Base-by-base conservation (phyloP, 1,140 invertebrate genomes). In the Caenorhabditis latens region DNA sequence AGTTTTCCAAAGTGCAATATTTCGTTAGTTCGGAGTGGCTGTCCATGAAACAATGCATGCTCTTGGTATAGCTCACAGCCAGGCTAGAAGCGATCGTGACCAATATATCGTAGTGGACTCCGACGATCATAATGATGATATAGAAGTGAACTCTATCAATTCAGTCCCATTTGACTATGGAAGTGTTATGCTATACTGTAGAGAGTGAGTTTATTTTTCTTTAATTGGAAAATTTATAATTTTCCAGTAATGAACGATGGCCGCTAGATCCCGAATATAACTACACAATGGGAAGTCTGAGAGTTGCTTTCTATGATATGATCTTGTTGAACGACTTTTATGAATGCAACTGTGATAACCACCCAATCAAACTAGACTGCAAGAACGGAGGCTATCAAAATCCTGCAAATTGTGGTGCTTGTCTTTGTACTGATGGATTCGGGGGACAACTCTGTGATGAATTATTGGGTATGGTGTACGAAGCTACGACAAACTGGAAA, bases 1-100 rank as follows among this genome's bases (percentile, higher is more conserved):
- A 63, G 11, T 11, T 1, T 7, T 11, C 11, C 21, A 9, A 21
- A 3, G 24, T 24, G 14, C 24, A 63, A 32, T 11, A 14, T 32
- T 32, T 32, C 19, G n/a, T 46, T 21, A 71, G 65, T 79, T 79
- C 14, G 71, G 71, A 53, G 46, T 50, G 19, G 71, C 71, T 53
- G n/a, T 79, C 24, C 71, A 79, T 21, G 71, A 79, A 79, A 50
- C 14, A 13, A 79, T 57, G 53, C 82, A 84, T 58, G 82, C 82
- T 11, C 57, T 84, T 8, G 82, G 82, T 58, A 84, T 84, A 42
- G 53, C 53, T 19, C 82, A 84, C 32, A 32, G 57, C 4, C 82
- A 84, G n/a, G 21, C 82, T 13, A 84, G 82, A 24, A 58, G 14
- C 19, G 82, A 84, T 46, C 11, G 82, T n/a, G 55, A 84, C 19